A percentile compares a stretch with the other conserved stretches of the same genome.
Evolutionary conservation across 1,140 invertebrate species (phyloP).

Genomic region (Rhopalosiphum maidis): DNA sequence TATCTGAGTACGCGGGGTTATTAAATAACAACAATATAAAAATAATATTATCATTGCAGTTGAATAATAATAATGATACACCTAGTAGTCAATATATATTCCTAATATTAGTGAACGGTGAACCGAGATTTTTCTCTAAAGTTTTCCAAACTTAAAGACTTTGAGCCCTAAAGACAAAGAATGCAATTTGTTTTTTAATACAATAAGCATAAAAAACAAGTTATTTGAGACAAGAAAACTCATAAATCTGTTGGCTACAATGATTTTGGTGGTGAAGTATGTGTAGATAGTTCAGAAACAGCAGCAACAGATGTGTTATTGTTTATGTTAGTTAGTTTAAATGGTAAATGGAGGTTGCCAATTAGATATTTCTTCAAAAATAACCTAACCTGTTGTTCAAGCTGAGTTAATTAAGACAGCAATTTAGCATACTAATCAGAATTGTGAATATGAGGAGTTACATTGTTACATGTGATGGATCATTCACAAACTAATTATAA

Average conservation of each 20-base stretch:
- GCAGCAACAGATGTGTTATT: conserved; percentile 25
- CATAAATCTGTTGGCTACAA: conserved; percentile 30
- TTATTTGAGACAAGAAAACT: background rate
- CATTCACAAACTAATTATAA: no score
- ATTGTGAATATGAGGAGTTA: no score
- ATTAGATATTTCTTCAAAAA: no score
- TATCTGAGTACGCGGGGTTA: no score
- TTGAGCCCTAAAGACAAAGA: background rate
- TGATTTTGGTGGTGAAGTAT: conserved; percentile 4
- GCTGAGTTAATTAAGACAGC: no score
- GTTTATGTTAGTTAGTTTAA: conserved; percentile 23
- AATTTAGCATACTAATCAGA: no score
- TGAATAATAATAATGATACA: no score
- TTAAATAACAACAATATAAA: no score
- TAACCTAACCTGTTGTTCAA: no score
- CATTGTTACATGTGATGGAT: no score
- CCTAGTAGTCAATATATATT: no score
- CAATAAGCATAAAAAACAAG: background rate
- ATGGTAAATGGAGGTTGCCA: conserved; percentile 15
- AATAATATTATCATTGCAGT: no score
- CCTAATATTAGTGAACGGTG: background rate
- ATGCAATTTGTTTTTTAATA: background rate
- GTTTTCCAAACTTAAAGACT: background rate
- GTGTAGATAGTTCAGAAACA: background rate
- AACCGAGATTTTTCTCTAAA: conserved; percentile 11